Evolutionary conservation across 2,888 invertebrate species (phyloP), one percentile per base, ranked within the genome.

Genomic region (Scrobipalpa costella): DNA sequence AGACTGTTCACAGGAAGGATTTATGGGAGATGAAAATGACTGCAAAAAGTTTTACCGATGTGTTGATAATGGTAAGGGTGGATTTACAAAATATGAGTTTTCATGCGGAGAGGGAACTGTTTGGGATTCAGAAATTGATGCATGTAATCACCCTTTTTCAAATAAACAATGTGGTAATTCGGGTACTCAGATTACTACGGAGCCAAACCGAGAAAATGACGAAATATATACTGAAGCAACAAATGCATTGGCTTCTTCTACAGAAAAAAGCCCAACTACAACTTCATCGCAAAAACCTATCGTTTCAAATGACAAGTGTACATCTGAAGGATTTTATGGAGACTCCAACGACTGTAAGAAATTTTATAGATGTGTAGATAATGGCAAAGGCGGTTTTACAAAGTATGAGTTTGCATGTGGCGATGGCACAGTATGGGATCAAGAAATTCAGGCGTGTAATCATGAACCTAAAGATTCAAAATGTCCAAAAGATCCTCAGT

Each of bases 11-110:
- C 80, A 83, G 69, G 94, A 94, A 90, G 95, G 95, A 62, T 96
- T 95, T 80, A 92, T 94, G 74, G 93, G 94, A 13, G 94, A 96
- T 81, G 88, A 92, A 47, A 85, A 86, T 55, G 93, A 96, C 75
- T 96, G 96, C 76, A 93, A 92, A 66, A 95, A 94, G 78, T 96
- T 96, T 85, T 95, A 95, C 78, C 92, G 96, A 69, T 96, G 96
- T 82, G 95, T 96, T 21, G 88, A 92, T 64, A 92, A 93, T 75
- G 94, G 93, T 0, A 85, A 91, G 34, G 93, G 93, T 66, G 90
- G 90, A 2, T 95, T 89, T 72, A 93, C 85, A 57, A 94, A 93
- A 82, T 94, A 95, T 77, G 94, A 95, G 67, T 96, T 95, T 79
- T 87, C 87, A 13, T 96, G 96, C 80, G 95, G 94, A 2, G 93